These are phyloP conservation scores for Tetranychus piercei DNA, from an alignment of 2,888 invertebrate genomes.

Conservation along the genomic window DNA sequence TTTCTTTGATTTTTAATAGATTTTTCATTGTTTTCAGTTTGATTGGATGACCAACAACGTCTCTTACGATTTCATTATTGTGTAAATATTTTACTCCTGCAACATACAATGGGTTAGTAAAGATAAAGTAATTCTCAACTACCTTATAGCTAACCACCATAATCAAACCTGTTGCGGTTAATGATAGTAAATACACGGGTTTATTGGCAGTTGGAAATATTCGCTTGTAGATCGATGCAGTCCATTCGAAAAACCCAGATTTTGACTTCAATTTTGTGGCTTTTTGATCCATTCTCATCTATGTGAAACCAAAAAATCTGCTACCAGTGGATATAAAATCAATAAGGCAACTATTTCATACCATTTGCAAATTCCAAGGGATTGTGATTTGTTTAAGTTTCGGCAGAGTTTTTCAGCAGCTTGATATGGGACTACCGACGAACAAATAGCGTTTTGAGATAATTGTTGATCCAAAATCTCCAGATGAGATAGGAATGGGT, in stretches of 20 bases:
- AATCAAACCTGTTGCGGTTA: neutral
- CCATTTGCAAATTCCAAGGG: neutral
- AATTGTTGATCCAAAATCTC: too few species aligned
- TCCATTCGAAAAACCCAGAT: too few species aligned
- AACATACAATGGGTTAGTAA: neutral
- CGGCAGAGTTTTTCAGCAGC: too few species aligned
- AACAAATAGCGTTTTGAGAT: too few species aligned
- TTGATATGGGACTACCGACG: too few species aligned
- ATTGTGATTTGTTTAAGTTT: neutral
- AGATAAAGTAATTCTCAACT: neutral
- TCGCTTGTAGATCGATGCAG: neutral
- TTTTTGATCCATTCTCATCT: neutral
- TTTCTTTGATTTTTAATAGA: neutral
- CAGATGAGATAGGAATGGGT: too few species aligned
- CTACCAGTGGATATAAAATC: neutral
- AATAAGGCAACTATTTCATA: neutral
- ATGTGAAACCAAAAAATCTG: neutral
- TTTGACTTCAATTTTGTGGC: neutral
- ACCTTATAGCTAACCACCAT: neutral
- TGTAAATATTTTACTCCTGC: neutral
- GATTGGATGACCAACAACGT: neutral
- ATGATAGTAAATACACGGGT: neutral
- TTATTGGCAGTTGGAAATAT: neutral
- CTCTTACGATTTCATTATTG: neutral
- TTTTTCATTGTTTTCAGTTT: neutral